Evolutionary conservation across 1,140 invertebrate genomes (phyloP), one percentile per base, ranked within the genome.

Genomic region (Procambarus clarkii): DNA sequence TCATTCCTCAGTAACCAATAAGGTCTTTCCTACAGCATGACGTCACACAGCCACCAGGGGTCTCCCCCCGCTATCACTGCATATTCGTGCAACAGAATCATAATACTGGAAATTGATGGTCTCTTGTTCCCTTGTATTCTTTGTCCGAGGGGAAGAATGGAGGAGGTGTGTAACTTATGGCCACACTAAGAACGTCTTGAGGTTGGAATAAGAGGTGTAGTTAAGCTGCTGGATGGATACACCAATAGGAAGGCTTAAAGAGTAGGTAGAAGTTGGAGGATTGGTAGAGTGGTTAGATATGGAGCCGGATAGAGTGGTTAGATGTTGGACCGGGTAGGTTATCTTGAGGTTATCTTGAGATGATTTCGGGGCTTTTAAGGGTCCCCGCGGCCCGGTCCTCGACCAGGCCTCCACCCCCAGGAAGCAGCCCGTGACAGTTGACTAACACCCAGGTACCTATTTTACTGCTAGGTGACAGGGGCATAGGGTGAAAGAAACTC

Each of bases 71-170:
- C 60, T 64, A 64, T 64, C 60, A 11, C 1, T 74, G 69, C 4
- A 74, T 24, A 74, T 74, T 74, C 69, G 69, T 74, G 69, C 4
- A 34, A 0, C 69, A 21, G 24, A 34, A 74, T 0, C n/a, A 74
- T 74, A 34, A 74, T 74, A 4, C n/a, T 34, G n/a, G 11, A n/a
- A 74, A 74, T 74, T 74, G n/a, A 74, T 74, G 69, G 69, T 74
- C 69, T 74, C 69, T 34, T 74, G 60, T 64, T 64, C 60, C 69
- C 34, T 74, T 74, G 69, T 74, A n/a, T 74, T 74, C 69, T 74
- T 74, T 74, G 69, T 74, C n/a, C n/a, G n/a, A 74, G 69, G 69
- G n/a, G 69, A n/a, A 34, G 69, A 34, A 74, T 21, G 69, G 24
- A 74, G 69, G n/a, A 34, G 69, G 21, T 74, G 69, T 24, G 69